Evolutionary conservation across 2,888 invertebrate species (phyloP).

Genomic region (Lapara coniferarum): DNA sequence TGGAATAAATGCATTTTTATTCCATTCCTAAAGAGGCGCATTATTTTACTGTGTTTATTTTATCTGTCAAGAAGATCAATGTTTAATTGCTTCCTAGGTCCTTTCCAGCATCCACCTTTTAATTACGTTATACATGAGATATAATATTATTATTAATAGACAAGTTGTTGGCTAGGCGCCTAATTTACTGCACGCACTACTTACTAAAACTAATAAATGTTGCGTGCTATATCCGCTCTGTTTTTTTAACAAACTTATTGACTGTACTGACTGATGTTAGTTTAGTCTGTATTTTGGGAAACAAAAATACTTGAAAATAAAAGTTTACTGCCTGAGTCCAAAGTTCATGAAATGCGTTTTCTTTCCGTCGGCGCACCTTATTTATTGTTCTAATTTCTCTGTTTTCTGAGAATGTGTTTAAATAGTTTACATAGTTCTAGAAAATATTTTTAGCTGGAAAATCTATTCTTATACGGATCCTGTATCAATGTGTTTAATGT

Average conservation of each 20-base stretch:
- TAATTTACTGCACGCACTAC: slow-evolving; percentile 62
- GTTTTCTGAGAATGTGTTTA: neutral
- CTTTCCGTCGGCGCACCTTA: neutral
- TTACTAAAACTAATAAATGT: slow-evolving; percentile 67
- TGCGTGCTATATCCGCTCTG: slow-evolving; percentile 60
- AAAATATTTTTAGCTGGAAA: too few species aligned
- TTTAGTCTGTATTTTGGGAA: slow-evolving; percentile 27
- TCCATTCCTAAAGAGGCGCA: too few species aligned
- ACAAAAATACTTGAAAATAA: slow-evolving; percentile 25
- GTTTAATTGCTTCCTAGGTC: neutral
- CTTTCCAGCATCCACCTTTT: slow-evolving; percentile 23
- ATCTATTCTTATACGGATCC: too few species aligned
- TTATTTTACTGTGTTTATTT: neutral
- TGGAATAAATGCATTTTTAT: too few species aligned
- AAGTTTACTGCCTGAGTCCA: neutral
- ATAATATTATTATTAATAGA: slow-evolving; percentile 63
- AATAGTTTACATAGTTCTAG: neutral
- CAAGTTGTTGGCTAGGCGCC: slow-evolving; percentile 71
- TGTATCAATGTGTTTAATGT: too few species aligned
- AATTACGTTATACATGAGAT: slow-evolving; percentile 52
- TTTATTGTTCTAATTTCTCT: neutral
- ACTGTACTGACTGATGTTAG: slow-evolving; percentile 39
- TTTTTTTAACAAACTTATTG: slow-evolving; percentile 49
- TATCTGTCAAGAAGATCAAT: neutral
- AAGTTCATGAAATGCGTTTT: neutral